Percentiles rank a stretch among this genome's conserved stretches.
phyloP scores from a whole-genome alignment of 2,797 vertebrate genomes.

The Monodelphis domestica region DNA sequence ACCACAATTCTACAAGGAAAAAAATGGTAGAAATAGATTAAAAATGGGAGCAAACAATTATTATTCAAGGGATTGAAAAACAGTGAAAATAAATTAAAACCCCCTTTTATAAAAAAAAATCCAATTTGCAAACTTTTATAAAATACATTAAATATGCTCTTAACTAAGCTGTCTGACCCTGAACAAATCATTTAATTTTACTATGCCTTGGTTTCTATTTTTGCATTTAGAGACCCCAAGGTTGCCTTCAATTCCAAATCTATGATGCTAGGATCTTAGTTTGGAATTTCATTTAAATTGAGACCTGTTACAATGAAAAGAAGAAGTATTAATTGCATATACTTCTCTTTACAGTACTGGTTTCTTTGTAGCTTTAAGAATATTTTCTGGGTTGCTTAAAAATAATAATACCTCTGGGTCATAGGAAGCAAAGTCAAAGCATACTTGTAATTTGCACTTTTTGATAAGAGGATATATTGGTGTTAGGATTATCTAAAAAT shows the following conservation, averaged over 20 bases:
- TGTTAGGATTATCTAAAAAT: conserved; percentile 11
- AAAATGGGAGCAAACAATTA: neutral
- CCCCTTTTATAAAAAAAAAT: neutral
- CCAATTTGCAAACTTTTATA: too few relatives aligned
- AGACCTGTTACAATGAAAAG: conserved; percentile 13
- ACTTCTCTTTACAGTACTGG: neutral
- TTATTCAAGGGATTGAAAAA: neutral
- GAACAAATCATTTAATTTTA: neutral
- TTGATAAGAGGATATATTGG: conserved; percentile 28
- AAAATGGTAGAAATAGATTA: neutral
- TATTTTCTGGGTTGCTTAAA: neutral
- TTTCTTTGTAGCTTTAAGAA: neutral
- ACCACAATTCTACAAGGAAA: neutral
- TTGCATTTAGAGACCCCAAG: too few relatives aligned
- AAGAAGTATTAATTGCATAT: neutral
- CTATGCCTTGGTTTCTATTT: neutral
- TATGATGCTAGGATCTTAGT: neutral
- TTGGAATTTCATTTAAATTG: conserved; percentile 41
- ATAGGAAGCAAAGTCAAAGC: conserved; percentile 6
- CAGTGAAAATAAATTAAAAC: neutral
- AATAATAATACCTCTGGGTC: neutral
- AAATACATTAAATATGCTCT: neutral
- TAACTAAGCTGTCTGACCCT: neutral
- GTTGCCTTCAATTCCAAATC: neutral
- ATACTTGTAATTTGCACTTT: conserved; percentile 33